Conservation (phyloP, 1,140 invertebrate species). For the Dryas iulia region DNA sequence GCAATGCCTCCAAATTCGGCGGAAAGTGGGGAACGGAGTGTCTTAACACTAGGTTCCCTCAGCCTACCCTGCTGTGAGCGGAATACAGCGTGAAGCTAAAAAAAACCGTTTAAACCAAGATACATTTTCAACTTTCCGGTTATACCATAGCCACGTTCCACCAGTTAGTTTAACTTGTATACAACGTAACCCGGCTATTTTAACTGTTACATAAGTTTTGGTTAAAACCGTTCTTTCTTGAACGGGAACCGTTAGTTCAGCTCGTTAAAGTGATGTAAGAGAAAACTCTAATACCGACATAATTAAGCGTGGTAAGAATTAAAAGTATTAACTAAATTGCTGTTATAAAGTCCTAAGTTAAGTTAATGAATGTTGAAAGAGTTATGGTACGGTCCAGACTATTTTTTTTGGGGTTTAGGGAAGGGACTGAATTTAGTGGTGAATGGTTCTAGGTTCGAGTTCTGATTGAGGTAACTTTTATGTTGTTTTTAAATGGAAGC, state of each 20-base stretch:
- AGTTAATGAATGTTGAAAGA: conserved; percentile 8
- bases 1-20: too few species aligned
- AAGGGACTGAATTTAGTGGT: background rate
- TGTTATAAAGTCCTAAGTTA: conserved; percentile 9
- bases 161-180: too few species aligned
- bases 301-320: conserved; percentile 16
- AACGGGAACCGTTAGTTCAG: background rate
- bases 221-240: background rate
- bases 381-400: background rate
- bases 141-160: too few species aligned
- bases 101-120: too few species aligned
- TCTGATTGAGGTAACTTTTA: background rate
- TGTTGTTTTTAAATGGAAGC: too few species aligned
- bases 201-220: background rate
- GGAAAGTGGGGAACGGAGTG: too few species aligned
- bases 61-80: too few species aligned
- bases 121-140: too few species aligned
- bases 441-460: background rate
- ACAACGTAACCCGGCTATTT: too few species aligned
- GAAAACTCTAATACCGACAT: conserved; percentile 1
- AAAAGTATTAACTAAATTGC: conserved; percentile 5
- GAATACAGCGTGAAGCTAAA: too few species aligned
- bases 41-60: too few species aligned
- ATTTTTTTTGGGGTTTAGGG: background rate
- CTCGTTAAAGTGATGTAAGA: conserved; percentile 14